Base-by-base conservation (phyloP, 1,140 invertebrate species). In the Temnothorax nylanderi region DNA sequence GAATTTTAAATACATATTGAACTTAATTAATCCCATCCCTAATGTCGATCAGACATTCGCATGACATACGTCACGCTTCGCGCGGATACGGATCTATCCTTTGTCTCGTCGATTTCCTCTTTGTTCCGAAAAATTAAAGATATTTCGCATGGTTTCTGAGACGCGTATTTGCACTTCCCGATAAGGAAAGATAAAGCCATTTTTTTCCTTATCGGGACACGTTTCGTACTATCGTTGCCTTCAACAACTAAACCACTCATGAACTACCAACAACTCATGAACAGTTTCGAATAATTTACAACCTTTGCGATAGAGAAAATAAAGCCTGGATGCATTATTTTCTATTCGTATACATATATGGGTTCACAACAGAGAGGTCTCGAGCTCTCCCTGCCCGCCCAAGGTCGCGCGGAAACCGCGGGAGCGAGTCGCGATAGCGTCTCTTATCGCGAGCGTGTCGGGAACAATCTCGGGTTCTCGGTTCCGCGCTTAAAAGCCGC, bases 231-330 rank as follows among this genome's bases (percentile, higher is more conserved):
- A 5, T 18, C 3, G 16, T 41, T 11, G 4, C 16, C n/a, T 56
- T 4, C 2, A 51, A 44, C 7, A 34, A 13, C 18, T 16, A 32
- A 72, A 72, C 18, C 60, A 64, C 18, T 56, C 26, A 26, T 26
- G 26, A 26, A 26, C 26, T 1, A 26, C 26, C 1, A 26, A 26
- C 26, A 26, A 26, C 26, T 44, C 5, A 1, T 11, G 16, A 74
- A 51, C 18, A 47, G 7, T 8, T 26, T 26, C 41, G 26, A 32
- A 51, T 4, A 54, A 5, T 71, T 88, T 88, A 11, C n/a, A 80
- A 87, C 78, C 62, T 34, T 41, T 60, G 0, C 11, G n/a, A 3
- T 78, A 32, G 32, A 26, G 11, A 60, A 26, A 60, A 26, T 8
- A 16, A 64, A 37, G 3, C 0, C 34, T 10, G 62, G 7, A 16